A percentile compares a stretch with the other conserved stretches of the same genome.
These are phyloP conservation scores for Pristis pectinata DNA, from an alignment of 2,797 vertebrate species.

Conservation along the genomic window DNA sequence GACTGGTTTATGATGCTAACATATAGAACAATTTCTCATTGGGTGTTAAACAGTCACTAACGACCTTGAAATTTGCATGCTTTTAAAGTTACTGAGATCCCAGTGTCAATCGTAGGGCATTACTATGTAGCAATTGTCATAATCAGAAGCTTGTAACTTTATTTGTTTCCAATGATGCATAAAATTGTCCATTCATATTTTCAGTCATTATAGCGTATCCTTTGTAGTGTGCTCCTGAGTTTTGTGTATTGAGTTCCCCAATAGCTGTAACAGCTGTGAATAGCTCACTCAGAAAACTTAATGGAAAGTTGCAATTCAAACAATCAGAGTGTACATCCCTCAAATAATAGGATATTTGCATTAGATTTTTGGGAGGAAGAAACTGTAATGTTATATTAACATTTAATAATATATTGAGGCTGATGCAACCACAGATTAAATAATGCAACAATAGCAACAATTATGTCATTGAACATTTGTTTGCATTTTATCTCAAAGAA, in stretches of 20 bases:
- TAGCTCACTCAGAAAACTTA: neutral
- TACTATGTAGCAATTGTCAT: neutral
- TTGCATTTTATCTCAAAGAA: neutral
- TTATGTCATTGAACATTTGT: neutral
- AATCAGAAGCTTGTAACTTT: neutral
- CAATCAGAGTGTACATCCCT: neutral
- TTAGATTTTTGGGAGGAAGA: too few relatives aligned
- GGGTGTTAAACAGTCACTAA: constrained; percentile 8
- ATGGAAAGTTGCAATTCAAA: neutral
- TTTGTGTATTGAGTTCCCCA: neutral
- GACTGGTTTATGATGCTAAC: neutral
- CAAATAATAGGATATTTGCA: neutral
- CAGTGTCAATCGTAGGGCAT: neutral
- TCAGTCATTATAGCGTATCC: neutral
- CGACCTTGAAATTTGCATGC: neutral
- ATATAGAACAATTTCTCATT: neutral
- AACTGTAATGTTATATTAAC: neutral
- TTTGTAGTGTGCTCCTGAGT: neutral
- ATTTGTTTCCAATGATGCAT: neutral
- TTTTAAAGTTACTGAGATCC: neutral
- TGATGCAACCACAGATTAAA: neutral
- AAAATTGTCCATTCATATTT: neutral
- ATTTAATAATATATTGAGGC: neutral
- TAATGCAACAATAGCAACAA: neutral
- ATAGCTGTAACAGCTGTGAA: neutral